phyloP scores from a whole-genome alignment of 2,113 vertebrate genomes.

The Cricetomys ansorgei region DNA sequence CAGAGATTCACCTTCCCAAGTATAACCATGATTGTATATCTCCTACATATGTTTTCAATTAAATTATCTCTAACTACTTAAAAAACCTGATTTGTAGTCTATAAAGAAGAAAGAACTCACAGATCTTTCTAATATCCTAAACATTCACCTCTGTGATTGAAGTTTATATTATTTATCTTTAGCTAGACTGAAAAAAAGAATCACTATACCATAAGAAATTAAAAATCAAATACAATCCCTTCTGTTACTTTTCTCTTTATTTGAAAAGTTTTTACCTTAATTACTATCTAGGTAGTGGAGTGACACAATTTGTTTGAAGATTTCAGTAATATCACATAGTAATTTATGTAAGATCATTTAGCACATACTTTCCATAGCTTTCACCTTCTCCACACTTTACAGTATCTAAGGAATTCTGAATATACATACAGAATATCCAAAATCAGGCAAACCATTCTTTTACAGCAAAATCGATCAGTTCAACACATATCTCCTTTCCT shows the following conservation, averaged over 20 bases:
- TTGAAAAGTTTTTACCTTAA: slow-evolving; percentile 38
- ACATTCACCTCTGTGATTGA: background rate
- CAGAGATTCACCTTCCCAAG: background rate
- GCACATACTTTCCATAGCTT: background rate
- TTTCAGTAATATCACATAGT: slow-evolving; percentile 12
- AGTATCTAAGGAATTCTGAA: background rate
- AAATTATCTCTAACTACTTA: slow-evolving; percentile 48
- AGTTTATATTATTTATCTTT: slow-evolving; percentile 54
- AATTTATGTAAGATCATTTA: slow-evolving; percentile 1
- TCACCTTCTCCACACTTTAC: background rate
- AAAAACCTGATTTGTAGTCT: slow-evolving; percentile 54
- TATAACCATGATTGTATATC: slow-evolving; percentile 16
- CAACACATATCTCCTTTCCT: background rate
- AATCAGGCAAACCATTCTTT: background rate
- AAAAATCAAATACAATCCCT: background rate
- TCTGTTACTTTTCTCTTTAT: background rate
- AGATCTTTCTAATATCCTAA: slow-evolving; percentile 56
- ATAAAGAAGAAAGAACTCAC: slow-evolving; percentile 36
- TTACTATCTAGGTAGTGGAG: background rate
- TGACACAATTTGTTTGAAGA: slow-evolving; percentile 1
- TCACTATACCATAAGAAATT: slow-evolving; percentile 24
- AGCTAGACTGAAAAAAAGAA: background rate
- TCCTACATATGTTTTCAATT: slow-evolving; percentile 65
- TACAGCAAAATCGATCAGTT: background rate
- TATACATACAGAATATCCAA: background rate